Evolutionary conservation across 2,113 vertebrate species (phyloP), one percentile per base, ranked within the genome.

Genomic region (Otus sunia): DNA sequence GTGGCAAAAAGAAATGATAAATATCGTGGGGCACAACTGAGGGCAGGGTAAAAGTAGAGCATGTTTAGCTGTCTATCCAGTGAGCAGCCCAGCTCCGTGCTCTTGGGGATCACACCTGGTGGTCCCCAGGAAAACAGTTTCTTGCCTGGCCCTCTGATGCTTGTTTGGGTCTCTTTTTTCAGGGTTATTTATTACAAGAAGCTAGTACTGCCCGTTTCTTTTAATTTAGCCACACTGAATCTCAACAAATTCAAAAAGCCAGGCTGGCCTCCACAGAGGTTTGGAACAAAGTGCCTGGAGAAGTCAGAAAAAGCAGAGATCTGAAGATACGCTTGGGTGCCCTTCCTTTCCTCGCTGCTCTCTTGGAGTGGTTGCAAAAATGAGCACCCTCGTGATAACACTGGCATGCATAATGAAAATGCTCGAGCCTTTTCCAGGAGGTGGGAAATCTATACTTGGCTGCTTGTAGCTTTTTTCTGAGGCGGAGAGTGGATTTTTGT

Each of bases 291-390:
- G 19, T 69, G 36, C 12, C 34, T 26, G 32, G 71, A 79, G 37
- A 76, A 83, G 29, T 37, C 22, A 19, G n/a, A 58, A 90, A 85
- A 80, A 77, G 11, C 58, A 72, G 37, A 45, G 59, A 69, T 17
- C 18, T 29, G 58, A 69, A 86, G 59, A 37, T 27, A 32, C 0
- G 0, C 21, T 52, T 0, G 0, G 13, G 26, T 66, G 21, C 59
- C 19, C 32, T 68, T 89, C 47, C 12, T 84, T 4, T 84, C 43
- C 68, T 64, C 55, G 10, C n/a, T 36, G 56, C 11, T n/a, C 18
- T 60, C 64, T 63, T 74, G 52, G 43, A 93, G 45, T 15, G 59
- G 66, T 21, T 52, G 68, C 34, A 18, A 69, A 93, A 93, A 68
- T 0, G 1, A 83, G 21, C n/a, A 64, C 32, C n/a, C 75, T 76